Conservation (phyloP, 2,113 vertebrate species). For the Eclectus roratus region DNA sequence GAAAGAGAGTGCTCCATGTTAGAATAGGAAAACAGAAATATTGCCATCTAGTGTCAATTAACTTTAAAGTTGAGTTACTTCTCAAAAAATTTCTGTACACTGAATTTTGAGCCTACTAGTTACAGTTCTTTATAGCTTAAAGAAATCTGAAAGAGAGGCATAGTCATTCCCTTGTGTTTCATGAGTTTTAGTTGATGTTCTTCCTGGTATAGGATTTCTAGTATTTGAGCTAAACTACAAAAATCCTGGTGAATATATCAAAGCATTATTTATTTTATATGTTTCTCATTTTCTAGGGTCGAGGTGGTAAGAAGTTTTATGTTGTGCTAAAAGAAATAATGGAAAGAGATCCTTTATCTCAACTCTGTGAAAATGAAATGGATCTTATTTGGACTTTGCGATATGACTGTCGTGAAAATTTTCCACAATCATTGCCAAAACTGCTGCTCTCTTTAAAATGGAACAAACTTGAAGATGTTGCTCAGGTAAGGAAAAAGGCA, state of each 20-base stretch:
- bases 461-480: conserved; percentile 99
- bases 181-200: neutral
- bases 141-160: neutral
- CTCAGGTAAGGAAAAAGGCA: conserved; percentile 81
- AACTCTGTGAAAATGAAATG: conserved; percentile 99
- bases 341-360: conserved; percentile 95
- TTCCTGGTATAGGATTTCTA: neutral
- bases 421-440: conserved; percentile 94
- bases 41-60: conserved; percentile 71
- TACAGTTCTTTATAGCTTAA: neutral
- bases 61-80: neutral
- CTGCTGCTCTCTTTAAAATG: conserved; percentile 96
- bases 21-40: conserved; percentile 31
- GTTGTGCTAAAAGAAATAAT: conserved; percentile 97
- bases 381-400: conserved; percentile 98
- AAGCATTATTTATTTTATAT: neutral
- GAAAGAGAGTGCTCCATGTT: neutral
- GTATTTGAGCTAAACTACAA: neutral
- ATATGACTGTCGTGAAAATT: conserved; percentile 91
- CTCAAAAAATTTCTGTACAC: neutral
- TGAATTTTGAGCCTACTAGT: neutral
- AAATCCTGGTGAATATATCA: neutral
- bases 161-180: neutral
- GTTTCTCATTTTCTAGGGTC: conserved; percentile 77
- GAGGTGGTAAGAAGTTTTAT: conserved; percentile 95